A percentile compares a stretch with the other conserved stretches of the same genome.
These are phyloP conservation scores for Tribolium freemani DNA, from an alignment of 2,888 invertebrate species.

Conservation along the genomic window DNA sequence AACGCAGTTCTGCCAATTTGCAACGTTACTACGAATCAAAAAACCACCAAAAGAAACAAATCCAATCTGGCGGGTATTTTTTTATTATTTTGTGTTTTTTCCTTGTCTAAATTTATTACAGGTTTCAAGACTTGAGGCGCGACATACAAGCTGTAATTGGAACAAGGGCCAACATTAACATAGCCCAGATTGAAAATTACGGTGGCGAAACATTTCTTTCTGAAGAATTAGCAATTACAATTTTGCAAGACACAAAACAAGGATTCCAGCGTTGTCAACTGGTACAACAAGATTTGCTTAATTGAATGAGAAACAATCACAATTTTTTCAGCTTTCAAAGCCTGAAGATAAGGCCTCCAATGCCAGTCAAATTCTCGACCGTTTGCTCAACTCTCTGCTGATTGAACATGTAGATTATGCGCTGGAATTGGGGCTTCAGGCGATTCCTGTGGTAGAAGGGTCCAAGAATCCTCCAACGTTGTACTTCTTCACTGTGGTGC, in stretches of 20 bases:
- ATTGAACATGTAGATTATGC: conserved; percentile 97
- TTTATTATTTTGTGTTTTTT: not conserved
- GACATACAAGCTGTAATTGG: conserved; percentile 96
- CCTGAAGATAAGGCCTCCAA: conserved; percentile 83
- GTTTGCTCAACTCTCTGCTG: conserved; percentile 86
- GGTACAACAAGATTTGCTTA: conserved; percentile 67
- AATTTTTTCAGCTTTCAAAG: conserved; percentile 80
- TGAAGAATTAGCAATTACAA: conserved; percentile 91
- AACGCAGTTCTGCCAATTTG: conserved; percentile 81
- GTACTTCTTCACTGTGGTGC: conserved; percentile 93
- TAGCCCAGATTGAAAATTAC: conserved; percentile 95
- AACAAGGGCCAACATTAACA: conserved; percentile 91
- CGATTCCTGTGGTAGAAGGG: conserved; percentile 90
- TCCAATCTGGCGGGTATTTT: conserved; percentile 87
- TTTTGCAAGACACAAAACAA: conserved; percentile 91
- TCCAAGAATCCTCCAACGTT: conserved; percentile 84
- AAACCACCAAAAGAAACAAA: conserved; percentile 94
- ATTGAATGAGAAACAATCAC: not conserved
- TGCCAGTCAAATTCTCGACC: conserved; percentile 85
- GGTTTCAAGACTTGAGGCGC: conserved; percentile 91
- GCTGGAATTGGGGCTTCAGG: conserved; percentile 91
- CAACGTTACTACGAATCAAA: conserved; percentile 92
- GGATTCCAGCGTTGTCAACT: conserved; percentile 91
- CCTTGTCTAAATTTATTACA: not conserved
- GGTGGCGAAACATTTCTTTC: conserved; percentile 98